phyloP scores from a whole-genome alignment of 2,888 invertebrate species.

The Notodonta dromedarius region DNA sequence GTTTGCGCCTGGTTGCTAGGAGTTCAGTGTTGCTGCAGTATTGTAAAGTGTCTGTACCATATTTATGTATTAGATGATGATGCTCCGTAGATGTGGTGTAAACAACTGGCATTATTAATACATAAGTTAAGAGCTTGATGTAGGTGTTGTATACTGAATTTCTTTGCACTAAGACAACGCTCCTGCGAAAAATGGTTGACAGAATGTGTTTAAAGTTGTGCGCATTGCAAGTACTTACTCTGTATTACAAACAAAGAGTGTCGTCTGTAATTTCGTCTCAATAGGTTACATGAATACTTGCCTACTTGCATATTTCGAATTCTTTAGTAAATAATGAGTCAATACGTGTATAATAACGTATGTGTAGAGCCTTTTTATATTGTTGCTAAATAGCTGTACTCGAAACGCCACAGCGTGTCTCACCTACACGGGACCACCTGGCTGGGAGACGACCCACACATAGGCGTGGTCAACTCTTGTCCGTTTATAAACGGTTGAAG shows the following conservation, averaged over 20 bases:
- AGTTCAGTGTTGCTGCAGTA: background rate
- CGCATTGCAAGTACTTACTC: too few species aligned
- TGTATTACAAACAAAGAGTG: too few species aligned
- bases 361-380: background rate
- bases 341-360: background rate
- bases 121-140: too few species aligned
- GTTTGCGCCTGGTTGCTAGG: slow-evolving; percentile 1
- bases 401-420: slow-evolving; percentile 26
- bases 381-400: slow-evolving; percentile 21
- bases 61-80: background rate
- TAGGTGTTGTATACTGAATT: too few species aligned
- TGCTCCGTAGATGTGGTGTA: too few species aligned
- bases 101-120: too few species aligned
- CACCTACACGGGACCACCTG: slow-evolving; percentile 41
- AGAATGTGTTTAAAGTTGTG: too few species aligned
- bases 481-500: background rate
- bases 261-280: too few species aligned
- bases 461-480: slow-evolving; percentile 12
- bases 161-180: too few species aligned
- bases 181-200: too few species aligned
- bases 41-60: background rate
- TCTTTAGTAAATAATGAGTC: background rate
- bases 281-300: too few species aligned
- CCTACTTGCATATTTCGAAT: too few species aligned
- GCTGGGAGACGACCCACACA: slow-evolving; percentile 27